Base-by-base conservation (phyloP, 2,888 invertebrate species). In the Mylabris sibirica region DNA sequence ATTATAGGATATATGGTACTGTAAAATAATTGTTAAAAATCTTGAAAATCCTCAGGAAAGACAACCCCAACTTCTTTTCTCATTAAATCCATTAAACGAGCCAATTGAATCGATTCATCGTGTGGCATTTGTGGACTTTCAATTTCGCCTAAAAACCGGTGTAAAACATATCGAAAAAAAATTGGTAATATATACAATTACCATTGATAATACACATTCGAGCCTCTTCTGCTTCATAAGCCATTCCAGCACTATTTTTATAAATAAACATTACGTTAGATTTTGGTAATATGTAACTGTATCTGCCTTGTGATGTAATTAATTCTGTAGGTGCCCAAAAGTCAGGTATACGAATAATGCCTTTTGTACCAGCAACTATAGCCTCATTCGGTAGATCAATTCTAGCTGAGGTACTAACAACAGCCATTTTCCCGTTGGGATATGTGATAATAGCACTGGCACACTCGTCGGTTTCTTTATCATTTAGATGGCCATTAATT, bases 141-240 rank as follows among this genome's bases (percentile, higher is more conserved):
- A 67, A 88, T 81, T 73, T 90, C 83, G 72, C 92, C 92, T 88
- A 86, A 81, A 78, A 76, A 84, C 84, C 72, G 69, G 66, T 61
- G 60, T 57, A 9, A 30, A 17, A 59, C 12, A 22, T 22, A 12
- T 20, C 8, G n/a, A n/a, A n/a, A 67, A 22, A 61, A 81, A 91
- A 91, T 9, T 63, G 57, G 5, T 17, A 38, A 38, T 44, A 17
- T 17, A 22, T 53, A 35, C 26, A 11, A 22, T 64, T 35, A 49
- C 49, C 91, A 84, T 88, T 84, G 70, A 86, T 85, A 44, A 96
- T 88, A 78, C 94, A 94, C 70, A 89, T 86, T 77, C 92, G 89
- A 64, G 90, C 93, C 83, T 94, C 93, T 74, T 90, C 89, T 38
- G 94, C 95, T 84, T 95, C 91, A 81, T 93, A 95, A 71, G 89